phyloP scores from a whole-genome alignment of 2,888 invertebrate genomes.

The Keiferia lycopersicella region DNA sequence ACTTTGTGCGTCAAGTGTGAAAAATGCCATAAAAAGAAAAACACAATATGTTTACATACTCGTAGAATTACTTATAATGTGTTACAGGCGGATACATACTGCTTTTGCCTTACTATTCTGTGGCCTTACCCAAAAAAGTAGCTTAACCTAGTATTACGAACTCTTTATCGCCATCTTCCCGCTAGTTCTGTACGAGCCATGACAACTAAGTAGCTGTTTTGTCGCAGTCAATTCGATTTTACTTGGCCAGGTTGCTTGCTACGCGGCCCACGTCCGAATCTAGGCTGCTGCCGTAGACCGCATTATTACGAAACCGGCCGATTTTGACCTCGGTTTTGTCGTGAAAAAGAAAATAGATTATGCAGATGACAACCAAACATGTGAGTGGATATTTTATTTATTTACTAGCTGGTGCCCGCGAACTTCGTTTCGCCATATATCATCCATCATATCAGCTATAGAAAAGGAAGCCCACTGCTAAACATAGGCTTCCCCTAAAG shows the following conservation, averaged over 20 bases:
- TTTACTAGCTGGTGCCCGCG: too few species aligned
- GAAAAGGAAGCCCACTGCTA: too few species aligned
- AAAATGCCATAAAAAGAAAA: too few species aligned
- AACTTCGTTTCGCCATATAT: too few species aligned
- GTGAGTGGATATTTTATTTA: background rate
- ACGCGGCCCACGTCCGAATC: slow-evolving; percentile 9
- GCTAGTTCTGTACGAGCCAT: background rate
- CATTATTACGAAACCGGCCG: slow-evolving; percentile 12
- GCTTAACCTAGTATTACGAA: background rate
- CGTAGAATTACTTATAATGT: too few species aligned
- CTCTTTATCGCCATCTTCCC: background rate
- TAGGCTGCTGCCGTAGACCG: slow-evolving; percentile 10
- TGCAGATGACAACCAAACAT: background rate
- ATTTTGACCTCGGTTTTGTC: slow-evolving; percentile 5
- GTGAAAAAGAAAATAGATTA: background rate
- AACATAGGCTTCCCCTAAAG: too few species aligned
- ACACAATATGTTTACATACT: too few species aligned
- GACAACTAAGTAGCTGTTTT: slow-evolving; percentile 15
- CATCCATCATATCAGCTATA: too few species aligned
- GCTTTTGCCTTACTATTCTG: too few species aligned
- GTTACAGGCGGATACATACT: too few species aligned
- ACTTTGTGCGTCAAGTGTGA: too few species aligned
- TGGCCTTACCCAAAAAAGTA: background rate
- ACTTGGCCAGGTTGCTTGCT: background rate
- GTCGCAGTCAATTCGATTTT: slow-evolving; percentile 15